Percentiles rank a stretch among this genome's conserved stretches.
Evolutionary conservation across 2,888 invertebrate genomes (phyloP).

Genomic region (Drosophila ezoana): DNA sequence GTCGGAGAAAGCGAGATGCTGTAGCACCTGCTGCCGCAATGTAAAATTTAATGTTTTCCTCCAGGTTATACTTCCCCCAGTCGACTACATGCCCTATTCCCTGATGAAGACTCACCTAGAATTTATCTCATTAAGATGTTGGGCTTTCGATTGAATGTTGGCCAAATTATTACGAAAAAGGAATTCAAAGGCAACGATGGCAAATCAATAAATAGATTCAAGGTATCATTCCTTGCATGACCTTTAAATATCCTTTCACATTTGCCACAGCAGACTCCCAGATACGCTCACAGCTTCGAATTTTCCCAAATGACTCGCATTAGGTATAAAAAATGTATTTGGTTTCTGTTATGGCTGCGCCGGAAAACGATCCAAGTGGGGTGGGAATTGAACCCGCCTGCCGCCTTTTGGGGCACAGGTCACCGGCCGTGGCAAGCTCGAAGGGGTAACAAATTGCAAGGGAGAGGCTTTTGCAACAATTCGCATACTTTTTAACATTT

Average conservation of each 20-base stretch:
- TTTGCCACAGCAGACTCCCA: conserved; percentile 37
- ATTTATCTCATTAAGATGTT: conserved; percentile 61
- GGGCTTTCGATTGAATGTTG: conserved; percentile 36
- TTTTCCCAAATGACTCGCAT: conserved; percentile 67
- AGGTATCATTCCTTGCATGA: conserved; percentile 50
- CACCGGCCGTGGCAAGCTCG: conserved; percentile 26
- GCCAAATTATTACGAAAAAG: conserved; percentile 52
- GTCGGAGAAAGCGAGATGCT: not conserved
- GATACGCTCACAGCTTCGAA: conserved; percentile 28
- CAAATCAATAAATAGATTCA: conserved; percentile 51
- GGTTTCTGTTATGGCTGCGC: conserved; percentile 50
- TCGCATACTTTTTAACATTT: conserved; percentile 35
- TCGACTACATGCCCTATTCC: conserved; percentile 13
- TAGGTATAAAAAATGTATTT: conserved; percentile 73
- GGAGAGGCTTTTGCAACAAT: not conserved
- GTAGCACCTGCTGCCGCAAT: conserved; percentile 60
- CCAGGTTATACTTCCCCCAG: conserved; percentile 25
- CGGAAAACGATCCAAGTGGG: conserved; percentile 23
- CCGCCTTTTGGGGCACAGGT: conserved; percentile 38
- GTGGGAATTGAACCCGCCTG: not conserved
- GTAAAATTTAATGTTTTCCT: conserved; percentile 53
- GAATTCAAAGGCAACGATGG: conserved; percentile 7
- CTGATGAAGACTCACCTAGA: conserved; percentile 31
- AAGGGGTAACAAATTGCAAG: conserved; percentile 31
- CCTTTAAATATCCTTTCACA: conserved; percentile 77